Evolutionary conservation across 2,888 invertebrate species (phyloP).

Genomic region (Hydriomena furcata): DNA sequence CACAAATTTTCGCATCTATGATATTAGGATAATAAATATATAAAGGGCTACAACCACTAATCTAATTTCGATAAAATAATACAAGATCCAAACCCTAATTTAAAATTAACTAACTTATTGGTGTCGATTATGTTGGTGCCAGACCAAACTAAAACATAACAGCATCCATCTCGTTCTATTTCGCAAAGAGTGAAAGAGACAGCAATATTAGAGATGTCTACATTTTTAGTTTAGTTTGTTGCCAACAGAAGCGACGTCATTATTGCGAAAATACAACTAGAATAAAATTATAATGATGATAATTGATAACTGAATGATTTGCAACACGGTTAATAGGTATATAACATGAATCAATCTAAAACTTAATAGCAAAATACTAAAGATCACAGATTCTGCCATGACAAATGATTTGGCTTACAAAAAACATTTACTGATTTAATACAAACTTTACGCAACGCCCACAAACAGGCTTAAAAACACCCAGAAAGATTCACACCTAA

Average conservation of each 20-base stretch:
- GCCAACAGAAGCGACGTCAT: too few species aligned
- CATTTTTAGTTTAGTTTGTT: too few species aligned
- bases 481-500: conserved; percentile 44
- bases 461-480: conserved; percentile 41
- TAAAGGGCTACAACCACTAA: conserved; percentile 1
- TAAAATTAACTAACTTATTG: conserved; percentile 17
- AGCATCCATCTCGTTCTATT: too few species aligned
- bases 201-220: too few species aligned
- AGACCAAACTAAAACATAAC: too few species aligned
- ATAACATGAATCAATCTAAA: conserved; percentile 40
- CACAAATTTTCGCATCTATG: too few species aligned
- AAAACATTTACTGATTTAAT: conserved; percentile 42
- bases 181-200: too few species aligned
- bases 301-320: too few species aligned
- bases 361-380: conserved; percentile 59
- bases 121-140: too few species aligned
- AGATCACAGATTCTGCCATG: conserved; percentile 64
- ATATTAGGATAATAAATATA: too few species aligned
- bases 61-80: conserved; percentile 16
- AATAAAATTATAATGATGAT: conserved; percentile 14
- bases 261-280: conserved; percentile 16
- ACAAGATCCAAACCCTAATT: conserved; percentile 10
- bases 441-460: conserved; percentile 48
- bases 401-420: conserved; percentile 50
- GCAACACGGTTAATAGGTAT: conserved; percentile 18